Evolutionary conservation across 2,797 vertebrate species (phyloP).

Genomic region (Nyctibius grandis): DNA sequence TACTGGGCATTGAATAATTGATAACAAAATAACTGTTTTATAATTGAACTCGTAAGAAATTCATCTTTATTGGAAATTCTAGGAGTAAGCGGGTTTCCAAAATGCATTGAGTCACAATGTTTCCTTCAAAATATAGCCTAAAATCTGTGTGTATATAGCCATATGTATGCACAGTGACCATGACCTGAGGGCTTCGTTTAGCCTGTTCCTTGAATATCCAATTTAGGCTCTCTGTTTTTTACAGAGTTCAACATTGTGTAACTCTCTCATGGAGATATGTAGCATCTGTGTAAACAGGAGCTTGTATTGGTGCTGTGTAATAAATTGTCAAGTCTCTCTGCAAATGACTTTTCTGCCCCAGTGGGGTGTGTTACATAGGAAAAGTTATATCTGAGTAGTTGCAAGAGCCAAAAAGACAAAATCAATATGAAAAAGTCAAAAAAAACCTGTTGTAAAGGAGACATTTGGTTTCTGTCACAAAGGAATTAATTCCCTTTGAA

Average conservation of each 20-base stretch:
- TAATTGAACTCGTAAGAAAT: not conserved
- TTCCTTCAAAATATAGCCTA: not conserved
- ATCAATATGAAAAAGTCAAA: not conserved
- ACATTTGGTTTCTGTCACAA: not conserved
- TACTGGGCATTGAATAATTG: not conserved
- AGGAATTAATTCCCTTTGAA: conserved; percentile 20
- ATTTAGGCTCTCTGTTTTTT: not conserved
- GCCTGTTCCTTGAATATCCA: not conserved
- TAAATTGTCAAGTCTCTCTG: not conserved
- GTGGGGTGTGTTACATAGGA: not conserved
- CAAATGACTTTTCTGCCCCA: not conserved
- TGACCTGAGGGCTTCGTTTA: not conserved
- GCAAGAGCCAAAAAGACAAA: not conserved
- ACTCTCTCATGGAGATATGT: not conserved
- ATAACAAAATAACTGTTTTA: not conserved
- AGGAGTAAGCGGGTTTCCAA: not conserved
- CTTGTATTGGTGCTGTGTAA: not conserved
- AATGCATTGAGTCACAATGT: not conserved
- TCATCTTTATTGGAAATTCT: not conserved
- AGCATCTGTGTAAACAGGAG: not conserved
- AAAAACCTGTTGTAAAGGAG: not conserved
- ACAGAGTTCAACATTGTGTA: not conserved
- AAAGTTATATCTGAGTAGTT: not conserved
- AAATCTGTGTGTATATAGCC: not conserved
- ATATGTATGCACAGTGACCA: not conserved